Conservation (phyloP, 2,888 invertebrate species). For the Apoda limacodes region DNA sequence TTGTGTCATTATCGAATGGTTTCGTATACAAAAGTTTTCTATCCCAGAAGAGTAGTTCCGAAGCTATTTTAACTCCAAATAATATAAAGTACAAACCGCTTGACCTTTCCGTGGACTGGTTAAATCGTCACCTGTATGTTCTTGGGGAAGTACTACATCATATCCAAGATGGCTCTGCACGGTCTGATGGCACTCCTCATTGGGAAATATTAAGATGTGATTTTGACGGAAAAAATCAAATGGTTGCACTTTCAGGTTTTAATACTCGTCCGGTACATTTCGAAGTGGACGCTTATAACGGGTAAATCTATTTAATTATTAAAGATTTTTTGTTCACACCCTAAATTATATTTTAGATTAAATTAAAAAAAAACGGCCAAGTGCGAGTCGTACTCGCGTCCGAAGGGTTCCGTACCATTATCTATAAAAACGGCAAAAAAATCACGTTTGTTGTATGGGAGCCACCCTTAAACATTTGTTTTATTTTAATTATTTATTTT, state of each 20-base stretch:
- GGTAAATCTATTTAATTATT: constrained; percentile 62
- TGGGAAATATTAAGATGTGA: constrained; percentile 85
- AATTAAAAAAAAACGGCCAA: not conserved
- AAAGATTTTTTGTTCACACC: constrained; percentile 1
- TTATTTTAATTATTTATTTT: constrained; percentile 4
- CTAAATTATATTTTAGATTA: not conserved
- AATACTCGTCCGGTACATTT: constrained; percentile 80
- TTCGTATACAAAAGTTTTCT: constrained; percentile 70
- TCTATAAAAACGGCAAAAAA: no score
- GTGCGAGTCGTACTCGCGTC: no score
- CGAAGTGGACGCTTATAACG: constrained; percentile 93
- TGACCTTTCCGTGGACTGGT: constrained; percentile 88
- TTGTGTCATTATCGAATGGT: constrained; percentile 81
- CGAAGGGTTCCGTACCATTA: no score
- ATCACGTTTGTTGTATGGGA: no score
- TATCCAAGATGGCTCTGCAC: constrained; percentile 33
- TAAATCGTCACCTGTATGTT: constrained; percentile 86
- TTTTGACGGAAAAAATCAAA: constrained; percentile 77
- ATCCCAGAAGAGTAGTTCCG: constrained; percentile 47
- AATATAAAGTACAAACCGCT: constrained; percentile 74
- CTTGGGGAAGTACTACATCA: constrained; percentile 79
- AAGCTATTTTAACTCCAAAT: constrained; percentile 67
- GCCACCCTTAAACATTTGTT: not conserved
- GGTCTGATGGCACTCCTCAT: constrained; percentile 34
- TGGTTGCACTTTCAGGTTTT: constrained; percentile 78